Evolutionary conservation across 2,888 invertebrate genomes (phyloP), one percentile per base, ranked within the genome.

Genomic region (Plemyria rubiginata): DNA sequence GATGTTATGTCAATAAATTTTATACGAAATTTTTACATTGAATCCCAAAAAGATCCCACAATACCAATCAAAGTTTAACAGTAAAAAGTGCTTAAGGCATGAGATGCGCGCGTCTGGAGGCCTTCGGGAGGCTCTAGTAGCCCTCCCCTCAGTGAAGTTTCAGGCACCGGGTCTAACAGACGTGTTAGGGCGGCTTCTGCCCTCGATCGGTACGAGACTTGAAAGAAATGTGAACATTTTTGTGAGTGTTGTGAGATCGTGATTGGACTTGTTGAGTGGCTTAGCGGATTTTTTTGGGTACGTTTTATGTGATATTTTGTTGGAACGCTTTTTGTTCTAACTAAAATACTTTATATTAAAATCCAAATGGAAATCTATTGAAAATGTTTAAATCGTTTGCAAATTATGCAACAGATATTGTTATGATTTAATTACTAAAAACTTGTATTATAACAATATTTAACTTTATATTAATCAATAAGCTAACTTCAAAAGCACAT

Each of bases 101-200:
- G 58, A 79, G 88, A 88, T 90, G 91, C 91, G 91, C 90, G 90
- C 91, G 91, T 85, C 90, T 88, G 78, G 73, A 70, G 82, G 80
- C 78, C 79, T 86, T 74, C 74, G 72, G 71, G 74, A 84, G 76
- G 79, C 73, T 82, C 62, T 74, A 76, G 67, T 73, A 76, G 68
- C 82, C 86, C 85, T 84, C 86, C 88, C 90, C 88, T 89, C 90
- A 92, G 92, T 92, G 75, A 75, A 73, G 72, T 74, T 77, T 77
- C 65, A 73, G 75, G 71, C 71, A 73, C 64, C 74, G 69, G 67
- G 76, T 74, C 79, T 81, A 81, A 76, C 74, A 76, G 79, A 85
- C 88, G 90, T 77, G 78, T 76, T 57, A 77, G 73, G 81, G 79
- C 81, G 77, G 75, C 66, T 78, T 76, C 82, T 78, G 82, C 84